Percentiles rank a stretch among this genome's conserved stretches.
Conservation (phyloP, 2,113 vertebrate genomes). For the Lophius piscatorius region DNA sequence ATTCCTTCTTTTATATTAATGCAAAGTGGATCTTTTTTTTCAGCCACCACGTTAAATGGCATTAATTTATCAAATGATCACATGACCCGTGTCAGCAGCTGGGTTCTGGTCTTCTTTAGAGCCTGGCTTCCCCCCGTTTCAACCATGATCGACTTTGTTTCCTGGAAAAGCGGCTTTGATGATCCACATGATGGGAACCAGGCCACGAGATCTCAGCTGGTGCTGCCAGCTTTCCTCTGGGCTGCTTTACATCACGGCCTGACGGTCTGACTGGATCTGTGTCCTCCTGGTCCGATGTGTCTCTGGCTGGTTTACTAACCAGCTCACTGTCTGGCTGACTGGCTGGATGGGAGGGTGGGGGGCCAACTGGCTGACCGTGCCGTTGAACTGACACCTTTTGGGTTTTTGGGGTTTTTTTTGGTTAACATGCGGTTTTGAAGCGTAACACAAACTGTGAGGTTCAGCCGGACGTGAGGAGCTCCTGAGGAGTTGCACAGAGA, state of each 20-base stretch:
- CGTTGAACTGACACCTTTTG: too few relatives aligned
- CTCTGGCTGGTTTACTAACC: constrained; percentile 16
- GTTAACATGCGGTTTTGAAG: constrained; percentile 45
- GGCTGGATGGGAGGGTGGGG: constrained; percentile 20
- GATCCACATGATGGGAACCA: constrained; percentile 48
- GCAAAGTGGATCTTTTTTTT: constrained; percentile 13
- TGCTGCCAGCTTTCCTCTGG: constrained; percentile 41
- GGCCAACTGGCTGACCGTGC: constrained; percentile 18
- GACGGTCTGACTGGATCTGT: constrained; percentile 40
- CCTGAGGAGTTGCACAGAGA: too few relatives aligned
- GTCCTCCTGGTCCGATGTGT: constrained; percentile 27
- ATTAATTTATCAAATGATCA: constrained; percentile 54
- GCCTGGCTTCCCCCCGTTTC: constrained; percentile 23
- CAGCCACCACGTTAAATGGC: constrained; percentile 26
- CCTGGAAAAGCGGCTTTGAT: constrained; percentile 56
- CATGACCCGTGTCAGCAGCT: constrained; percentile 42
- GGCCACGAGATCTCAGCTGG: constrained; percentile 56
- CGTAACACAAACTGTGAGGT: constrained; percentile 49
- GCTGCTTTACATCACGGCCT: constrained; percentile 64
- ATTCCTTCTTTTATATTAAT: neutral
- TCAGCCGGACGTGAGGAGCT: constrained; percentile 60
- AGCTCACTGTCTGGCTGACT: constrained; percentile 30
- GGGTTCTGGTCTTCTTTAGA: constrained; percentile 26
- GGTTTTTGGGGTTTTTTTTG: too few relatives aligned
- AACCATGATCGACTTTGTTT: constrained; percentile 50